Conservation (phyloP, 2,888 invertebrate species). For the Sphaerophoria rueppellii region DNA sequence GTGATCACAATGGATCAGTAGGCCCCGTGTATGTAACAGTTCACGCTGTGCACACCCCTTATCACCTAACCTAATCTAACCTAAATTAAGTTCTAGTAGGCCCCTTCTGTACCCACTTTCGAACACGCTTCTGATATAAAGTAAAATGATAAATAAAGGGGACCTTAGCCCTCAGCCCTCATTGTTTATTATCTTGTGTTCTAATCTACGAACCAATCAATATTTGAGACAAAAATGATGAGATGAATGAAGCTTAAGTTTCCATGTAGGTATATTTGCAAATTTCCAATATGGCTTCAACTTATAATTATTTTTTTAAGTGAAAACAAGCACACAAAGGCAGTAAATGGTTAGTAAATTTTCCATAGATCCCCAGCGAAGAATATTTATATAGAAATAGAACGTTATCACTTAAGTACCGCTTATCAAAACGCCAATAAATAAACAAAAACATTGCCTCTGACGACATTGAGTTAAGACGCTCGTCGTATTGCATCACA, state of each 20-base stretch:
- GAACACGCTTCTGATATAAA: background rate
- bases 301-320: background rate
- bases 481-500: background rate
- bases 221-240: no score
- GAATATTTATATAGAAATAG: background rate
- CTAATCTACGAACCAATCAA: background rate
- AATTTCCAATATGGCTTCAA: no score
- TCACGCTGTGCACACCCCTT: no score
- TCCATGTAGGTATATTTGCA: no score
- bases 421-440: background rate
- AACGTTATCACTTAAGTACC: background rate
- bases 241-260: no score
- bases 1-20: no score
- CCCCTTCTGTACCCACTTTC: background rate
- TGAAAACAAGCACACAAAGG: no score
- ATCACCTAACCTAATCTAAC: no score
- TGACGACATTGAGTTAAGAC: slow-evolving; percentile 10
- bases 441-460: slow-evolving; percentile 6
- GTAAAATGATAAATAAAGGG: background rate
- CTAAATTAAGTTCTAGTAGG: background rate
- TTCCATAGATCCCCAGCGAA: slow-evolving; percentile 42
- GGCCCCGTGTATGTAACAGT: no score
- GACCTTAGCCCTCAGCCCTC: background rate
- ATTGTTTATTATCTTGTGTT: slow-evolving; percentile 1
- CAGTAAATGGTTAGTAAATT: background rate